Percentiles rank a stretch among this genome's conserved stretches.
These are phyloP conservation scores for Taurulus bubalis DNA, from an alignment of 2,113 vertebrate genomes.

Conservation along the genomic window DNA sequence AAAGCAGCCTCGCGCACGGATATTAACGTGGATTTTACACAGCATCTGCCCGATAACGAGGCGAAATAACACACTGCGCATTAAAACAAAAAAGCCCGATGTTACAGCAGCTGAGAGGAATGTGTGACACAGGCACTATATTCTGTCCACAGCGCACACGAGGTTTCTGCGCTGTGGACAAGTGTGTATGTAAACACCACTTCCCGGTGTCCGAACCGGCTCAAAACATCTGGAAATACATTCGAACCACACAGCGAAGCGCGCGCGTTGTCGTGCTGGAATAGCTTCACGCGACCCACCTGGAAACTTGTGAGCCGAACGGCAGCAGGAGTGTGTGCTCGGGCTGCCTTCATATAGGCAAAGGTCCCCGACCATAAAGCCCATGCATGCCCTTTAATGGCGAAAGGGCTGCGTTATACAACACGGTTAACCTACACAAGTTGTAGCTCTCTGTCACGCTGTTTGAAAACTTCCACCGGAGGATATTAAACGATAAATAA, in stretches of 20 bases:
- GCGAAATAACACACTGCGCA: fast-evolving
- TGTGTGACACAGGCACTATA: conserved; percentile 15
- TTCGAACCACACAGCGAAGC: not conserved
- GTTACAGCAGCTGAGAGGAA: not conserved
- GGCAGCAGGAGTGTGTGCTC: conserved; percentile 4
- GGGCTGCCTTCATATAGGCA: conserved; percentile 56
- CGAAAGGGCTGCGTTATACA: conserved; percentile 65
- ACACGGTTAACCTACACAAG: conserved; percentile 37
- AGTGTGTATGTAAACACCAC: conserved; percentile 63
- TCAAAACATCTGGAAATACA: conserved; percentile 23
- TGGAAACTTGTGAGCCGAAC: conserved; percentile 36
- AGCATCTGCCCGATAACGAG: not conserved
- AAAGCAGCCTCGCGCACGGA: conserved; percentile 1
- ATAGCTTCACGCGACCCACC: conserved; percentile 2
- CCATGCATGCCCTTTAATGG: conserved; percentile 76
- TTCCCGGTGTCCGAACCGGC: conserved; percentile 42
- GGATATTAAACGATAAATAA: not conserved
- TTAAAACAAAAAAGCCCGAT: not conserved
- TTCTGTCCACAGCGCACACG: conserved; percentile 52
- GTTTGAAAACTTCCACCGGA: conserved; percentile 50
- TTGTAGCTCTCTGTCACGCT: conserved; percentile 24
- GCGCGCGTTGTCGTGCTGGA: not conserved
- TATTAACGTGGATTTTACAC: not conserved
- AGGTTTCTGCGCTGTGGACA: conserved; percentile 53
- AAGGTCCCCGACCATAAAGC: conserved; percentile 74